Percentiles rank a stretch among this genome's conserved stretches.
Conservation (phyloP, 2,888 invertebrate genomes). For the Hydropsyche betteni region DNA sequence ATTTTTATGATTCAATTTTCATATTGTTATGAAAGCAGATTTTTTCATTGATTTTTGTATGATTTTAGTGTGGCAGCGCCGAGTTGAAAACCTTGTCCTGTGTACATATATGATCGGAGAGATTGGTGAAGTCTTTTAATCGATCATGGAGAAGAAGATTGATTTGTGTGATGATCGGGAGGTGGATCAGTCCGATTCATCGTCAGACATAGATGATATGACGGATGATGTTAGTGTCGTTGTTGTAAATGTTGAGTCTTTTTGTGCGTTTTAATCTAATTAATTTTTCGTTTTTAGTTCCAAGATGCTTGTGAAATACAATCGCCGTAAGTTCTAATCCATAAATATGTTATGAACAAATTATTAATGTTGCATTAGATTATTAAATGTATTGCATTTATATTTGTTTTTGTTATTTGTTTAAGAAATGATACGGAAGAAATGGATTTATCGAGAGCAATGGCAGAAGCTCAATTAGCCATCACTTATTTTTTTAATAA, state of each 20-base stretch:
- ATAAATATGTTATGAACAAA: constrained; percentile 26
- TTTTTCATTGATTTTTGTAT: background rate
- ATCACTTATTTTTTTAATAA: constrained; percentile 94
- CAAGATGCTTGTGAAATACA: constrained; percentile 47
- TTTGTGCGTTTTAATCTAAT: background rate
- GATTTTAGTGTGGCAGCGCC: background rate
- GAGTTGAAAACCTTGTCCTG: background rate
- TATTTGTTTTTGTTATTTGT: background rate
- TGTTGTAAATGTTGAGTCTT: background rate
- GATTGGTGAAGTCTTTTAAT: background rate
- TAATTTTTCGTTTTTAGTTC: constrained; percentile 44
- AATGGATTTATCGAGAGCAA: constrained; percentile 74
- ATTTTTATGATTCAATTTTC: background rate
- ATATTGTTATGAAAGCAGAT: no score
- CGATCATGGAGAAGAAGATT: background rate
- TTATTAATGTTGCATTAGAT: background rate
- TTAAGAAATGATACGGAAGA: background rate
- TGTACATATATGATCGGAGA: background rate
- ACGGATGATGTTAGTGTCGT: constrained; percentile 36
- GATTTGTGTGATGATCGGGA: background rate
- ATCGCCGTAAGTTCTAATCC: constrained; percentile 38
- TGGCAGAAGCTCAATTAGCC: constrained; percentile 81
- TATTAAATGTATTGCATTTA: background rate
- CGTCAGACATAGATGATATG: constrained; percentile 42
- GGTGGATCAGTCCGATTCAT: constrained; percentile 16